Evolutionary conservation across 2,113 vertebrate species (phyloP).

Genomic region (Cryptotis parvus): DNA sequence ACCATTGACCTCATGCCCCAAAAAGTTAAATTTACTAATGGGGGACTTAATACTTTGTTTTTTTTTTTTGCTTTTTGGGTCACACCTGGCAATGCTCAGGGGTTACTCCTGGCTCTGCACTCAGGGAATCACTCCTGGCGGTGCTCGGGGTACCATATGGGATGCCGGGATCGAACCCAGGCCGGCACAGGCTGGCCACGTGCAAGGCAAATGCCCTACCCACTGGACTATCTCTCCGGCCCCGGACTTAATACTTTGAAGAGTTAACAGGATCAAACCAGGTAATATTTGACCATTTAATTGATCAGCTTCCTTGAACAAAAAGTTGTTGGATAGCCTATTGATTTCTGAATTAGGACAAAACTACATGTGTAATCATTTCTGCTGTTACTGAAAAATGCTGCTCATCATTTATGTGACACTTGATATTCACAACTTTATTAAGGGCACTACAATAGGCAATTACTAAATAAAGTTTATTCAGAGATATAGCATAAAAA

Average conservation of each 20-base stretch:
- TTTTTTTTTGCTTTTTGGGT: too few relatives aligned
- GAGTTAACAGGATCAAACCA: neutral
- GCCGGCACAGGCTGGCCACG: too few relatives aligned
- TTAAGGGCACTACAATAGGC: neutral
- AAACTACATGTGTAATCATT: neutral
- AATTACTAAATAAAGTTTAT: neutral
- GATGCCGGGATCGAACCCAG: too few relatives aligned
- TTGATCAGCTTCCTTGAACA: slow-evolving; percentile 1
- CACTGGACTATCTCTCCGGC: neutral
- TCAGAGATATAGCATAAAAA: neutral
- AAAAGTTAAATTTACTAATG: neutral
- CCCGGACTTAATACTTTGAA: neutral
- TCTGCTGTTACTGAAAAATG: neutral
- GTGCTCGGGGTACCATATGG: too few relatives aligned
- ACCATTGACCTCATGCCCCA: neutral
- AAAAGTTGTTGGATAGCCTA: neutral
- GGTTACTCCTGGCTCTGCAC: too few relatives aligned
- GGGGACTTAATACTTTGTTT: neutral
- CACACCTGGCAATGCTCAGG: too few relatives aligned
- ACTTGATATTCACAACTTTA: neutral
- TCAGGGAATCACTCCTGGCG: too few relatives aligned
- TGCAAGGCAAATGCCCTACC: too few relatives aligned
- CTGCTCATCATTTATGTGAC: slow-evolving; percentile 2
- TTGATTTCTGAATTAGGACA: neutral
- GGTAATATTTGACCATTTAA: neutral